A percentile compares a stretch with the other conserved stretches of the same genome.
Conservation (phyloP, 1,140 invertebrate genomes). For the Trichonephila clavata region DNA sequence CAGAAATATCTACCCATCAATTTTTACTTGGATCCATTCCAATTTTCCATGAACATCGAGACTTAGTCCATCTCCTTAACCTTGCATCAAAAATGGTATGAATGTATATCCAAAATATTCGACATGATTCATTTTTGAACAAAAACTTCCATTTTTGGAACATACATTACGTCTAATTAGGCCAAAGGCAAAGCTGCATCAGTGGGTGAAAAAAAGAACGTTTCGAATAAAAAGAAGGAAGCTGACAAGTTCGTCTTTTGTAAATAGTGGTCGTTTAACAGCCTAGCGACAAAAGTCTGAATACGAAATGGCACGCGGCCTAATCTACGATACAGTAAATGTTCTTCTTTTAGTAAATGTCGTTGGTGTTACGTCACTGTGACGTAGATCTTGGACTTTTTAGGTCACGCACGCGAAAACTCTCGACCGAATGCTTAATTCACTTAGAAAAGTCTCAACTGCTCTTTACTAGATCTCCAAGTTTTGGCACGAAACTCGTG, state of each 20-base stretch:
- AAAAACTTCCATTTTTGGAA: neutral
- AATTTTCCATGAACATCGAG: neutral
- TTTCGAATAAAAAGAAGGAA: slow-evolving; percentile 28
- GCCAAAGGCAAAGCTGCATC: slow-evolving; percentile 4
- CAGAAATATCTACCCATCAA: neutral
- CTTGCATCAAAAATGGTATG: neutral
- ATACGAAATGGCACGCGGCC: slow-evolving; percentile 42
- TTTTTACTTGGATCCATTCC: neutral
- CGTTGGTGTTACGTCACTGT: slow-evolving; percentile 9
- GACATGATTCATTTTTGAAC: neutral
- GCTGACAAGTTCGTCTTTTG: slow-evolving; percentile 33
- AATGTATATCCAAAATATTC: neutral
- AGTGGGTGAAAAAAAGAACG: neutral
- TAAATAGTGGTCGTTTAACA: slow-evolving; percentile 19
- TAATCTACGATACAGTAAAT: slow-evolving; percentile 49
- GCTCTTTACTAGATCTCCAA: neutral
- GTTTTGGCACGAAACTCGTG: slow-evolving; percentile 49
- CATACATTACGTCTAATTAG: slow-evolving; percentile 28
- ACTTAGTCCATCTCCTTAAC: neutral
- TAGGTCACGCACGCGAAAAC: slow-evolving; percentile 59
- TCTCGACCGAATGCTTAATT: slow-evolving; percentile 43
- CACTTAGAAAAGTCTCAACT: slow-evolving; percentile 53
- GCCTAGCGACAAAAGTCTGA: slow-evolving; percentile 17
- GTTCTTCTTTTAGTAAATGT: slow-evolving; percentile 34
- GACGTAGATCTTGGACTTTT: slow-evolving; percentile 59